phyloP scores from a whole-genome alignment of 2,797 vertebrate species.

The Anabas testudineus region DNA sequence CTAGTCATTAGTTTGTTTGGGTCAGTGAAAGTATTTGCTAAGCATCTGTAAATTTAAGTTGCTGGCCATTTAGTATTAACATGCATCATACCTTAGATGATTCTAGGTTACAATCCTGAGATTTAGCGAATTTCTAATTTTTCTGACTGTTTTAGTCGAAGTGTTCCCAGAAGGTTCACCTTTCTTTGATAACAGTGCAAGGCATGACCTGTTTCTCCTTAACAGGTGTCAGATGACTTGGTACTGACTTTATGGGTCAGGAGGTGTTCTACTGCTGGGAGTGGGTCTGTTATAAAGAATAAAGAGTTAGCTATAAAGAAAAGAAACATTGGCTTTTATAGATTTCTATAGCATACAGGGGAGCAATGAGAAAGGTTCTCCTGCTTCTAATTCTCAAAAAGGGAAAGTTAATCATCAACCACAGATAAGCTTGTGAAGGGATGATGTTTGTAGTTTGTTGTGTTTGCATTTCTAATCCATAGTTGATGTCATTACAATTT shows the following conservation, averaged over 20 bases:
- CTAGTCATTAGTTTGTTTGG: background rate
- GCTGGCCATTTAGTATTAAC: background rate
- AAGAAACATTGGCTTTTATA: background rate
- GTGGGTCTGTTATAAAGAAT: too few relatives aligned
- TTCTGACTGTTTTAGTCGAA: slow-evolving; percentile 14
- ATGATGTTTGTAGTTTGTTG: background rate
- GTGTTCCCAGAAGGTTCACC: slow-evolving; percentile 46
- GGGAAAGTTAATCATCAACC: background rate
- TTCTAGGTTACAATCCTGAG: background rate
- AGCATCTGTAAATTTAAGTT: background rate
- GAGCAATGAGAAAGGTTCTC: background rate
- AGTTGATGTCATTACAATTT: background rate
- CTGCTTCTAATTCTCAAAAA: background rate
- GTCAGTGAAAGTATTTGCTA: background rate
- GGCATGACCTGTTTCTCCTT: slow-evolving; percentile 10
- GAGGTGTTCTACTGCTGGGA: background rate
- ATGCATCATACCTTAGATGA: background rate
- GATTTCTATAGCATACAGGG: background rate
- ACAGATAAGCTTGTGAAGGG: background rate
- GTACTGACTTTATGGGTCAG: slow-evolving; percentile 15
- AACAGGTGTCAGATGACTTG: slow-evolving; percentile 23
- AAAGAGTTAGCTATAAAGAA: background rate
- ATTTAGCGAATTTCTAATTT: slow-evolving; percentile 4
- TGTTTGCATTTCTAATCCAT: background rate
- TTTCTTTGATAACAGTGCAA: slow-evolving; percentile 54